These are phyloP conservation scores for Emesis furor DNA, from an alignment of 2,888 invertebrate species.

Conservation along the genomic window DNA sequence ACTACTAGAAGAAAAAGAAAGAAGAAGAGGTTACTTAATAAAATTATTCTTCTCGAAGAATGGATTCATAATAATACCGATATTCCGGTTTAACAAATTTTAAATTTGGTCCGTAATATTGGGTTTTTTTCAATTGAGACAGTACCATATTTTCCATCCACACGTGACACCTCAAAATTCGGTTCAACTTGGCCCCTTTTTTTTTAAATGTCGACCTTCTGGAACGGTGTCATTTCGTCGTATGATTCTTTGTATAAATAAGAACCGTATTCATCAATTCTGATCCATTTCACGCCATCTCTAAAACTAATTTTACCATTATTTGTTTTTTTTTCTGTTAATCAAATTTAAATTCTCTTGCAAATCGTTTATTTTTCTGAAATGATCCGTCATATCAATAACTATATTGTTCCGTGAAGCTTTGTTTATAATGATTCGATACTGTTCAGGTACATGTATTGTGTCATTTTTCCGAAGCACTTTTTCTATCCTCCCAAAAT, in stretches of 20 bases:
- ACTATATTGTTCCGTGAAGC: slow-evolving; percentile 26
- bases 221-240: slow-evolving; percentile 60
- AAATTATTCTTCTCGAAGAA: slow-evolving; percentile 7
- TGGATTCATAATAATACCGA: background rate
- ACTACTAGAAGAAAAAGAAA: background rate
- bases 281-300: slow-evolving; percentile 56
- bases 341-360: slow-evolving; percentile 26
- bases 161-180: slow-evolving; percentile 43
- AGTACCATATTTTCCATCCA: slow-evolving; percentile 58
- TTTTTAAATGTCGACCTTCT: slow-evolving; percentile 52
- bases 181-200: slow-evolving; percentile 43
- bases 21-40: background rate
- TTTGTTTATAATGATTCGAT: slow-evolving; percentile 45
- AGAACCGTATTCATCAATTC: slow-evolving; percentile 53
- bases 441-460: slow-evolving; percentile 73
- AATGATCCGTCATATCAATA: slow-evolving; percentile 29
- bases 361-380: slow-evolving; percentile 21
- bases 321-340: slow-evolving; percentile 29
- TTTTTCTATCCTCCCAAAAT: slow-evolving; percentile 79
- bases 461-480: slow-evolving; percentile 74
- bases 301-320: slow-evolving; percentile 26
- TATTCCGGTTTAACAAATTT: slow-evolving; percentile 14
- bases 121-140: slow-evolving; percentile 55
- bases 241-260: slow-evolving; percentile 61
- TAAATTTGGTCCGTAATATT: slow-evolving; percentile 19